Evolutionary conservation across 2,113 vertebrate genomes (phyloP).

Genomic region (Tragelaphus imberbis): DNA sequence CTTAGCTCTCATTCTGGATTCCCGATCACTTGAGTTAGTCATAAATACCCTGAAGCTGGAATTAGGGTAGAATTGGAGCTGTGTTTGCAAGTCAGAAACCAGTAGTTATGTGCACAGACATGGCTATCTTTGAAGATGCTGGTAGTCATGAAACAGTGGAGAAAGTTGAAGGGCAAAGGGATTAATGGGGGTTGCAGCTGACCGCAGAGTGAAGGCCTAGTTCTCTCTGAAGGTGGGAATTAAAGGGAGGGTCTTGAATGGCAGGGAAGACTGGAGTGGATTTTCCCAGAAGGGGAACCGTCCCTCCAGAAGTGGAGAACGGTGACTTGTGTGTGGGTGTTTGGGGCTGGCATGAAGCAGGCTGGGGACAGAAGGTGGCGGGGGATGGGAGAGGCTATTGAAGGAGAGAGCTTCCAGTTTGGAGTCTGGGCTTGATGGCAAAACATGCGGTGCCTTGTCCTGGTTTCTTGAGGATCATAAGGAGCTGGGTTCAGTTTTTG

Average conservation of each 20-base stretch:
- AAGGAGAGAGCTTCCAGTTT: fast-evolving
- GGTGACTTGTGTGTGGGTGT: neutral
- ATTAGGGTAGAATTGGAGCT: neutral
- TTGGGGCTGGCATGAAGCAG: neutral
- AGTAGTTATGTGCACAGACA: neutral
- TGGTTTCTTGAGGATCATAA: neutral
- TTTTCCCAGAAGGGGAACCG: neutral
- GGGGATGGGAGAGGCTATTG: neutral
- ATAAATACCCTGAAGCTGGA: neutral
- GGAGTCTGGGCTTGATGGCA: neutral
- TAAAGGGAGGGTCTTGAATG: neutral
- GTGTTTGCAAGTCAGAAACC: neutral
- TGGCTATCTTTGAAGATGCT: neutral
- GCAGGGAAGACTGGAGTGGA: neutral
- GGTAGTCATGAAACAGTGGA: neutral
- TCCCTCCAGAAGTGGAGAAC: neutral
- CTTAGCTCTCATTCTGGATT: neutral
- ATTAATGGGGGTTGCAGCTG: neutral
- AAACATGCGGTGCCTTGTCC: neutral
- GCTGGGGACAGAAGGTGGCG: neutral
- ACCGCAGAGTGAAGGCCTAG: neutral
- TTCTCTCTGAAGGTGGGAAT: neutral
- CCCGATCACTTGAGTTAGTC: neutral
- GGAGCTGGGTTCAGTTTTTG: neutral
- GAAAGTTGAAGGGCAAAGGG: neutral